These are phyloP conservation scores for Achatina immaculata DNA, from an alignment of 1,140 invertebrate species.

Conservation along the genomic window DNA sequence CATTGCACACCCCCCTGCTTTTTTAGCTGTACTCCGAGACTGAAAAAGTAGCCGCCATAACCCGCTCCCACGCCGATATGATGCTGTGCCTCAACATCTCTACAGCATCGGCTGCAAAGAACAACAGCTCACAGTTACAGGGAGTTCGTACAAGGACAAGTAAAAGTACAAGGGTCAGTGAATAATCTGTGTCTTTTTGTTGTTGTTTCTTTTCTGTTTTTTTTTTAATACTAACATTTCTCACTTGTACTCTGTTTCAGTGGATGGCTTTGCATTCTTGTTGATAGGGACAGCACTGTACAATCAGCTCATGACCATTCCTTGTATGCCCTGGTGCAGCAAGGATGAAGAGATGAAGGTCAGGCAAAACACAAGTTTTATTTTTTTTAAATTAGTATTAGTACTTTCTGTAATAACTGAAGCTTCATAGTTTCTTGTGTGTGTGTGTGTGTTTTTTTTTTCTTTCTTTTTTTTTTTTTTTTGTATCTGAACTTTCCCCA, in stretches of 20 bases:
- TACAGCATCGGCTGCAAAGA: no score
- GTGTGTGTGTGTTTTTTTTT: no score
- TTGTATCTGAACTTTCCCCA: no score
- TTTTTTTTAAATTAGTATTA: not conserved
- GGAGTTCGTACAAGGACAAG: no score
- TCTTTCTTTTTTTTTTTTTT: no score
- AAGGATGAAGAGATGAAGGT: slow-evolving; percentile 25
- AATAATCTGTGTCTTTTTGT: not conserved
- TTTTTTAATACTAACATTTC: not conserved
- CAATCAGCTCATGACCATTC: slow-evolving; percentile 61
- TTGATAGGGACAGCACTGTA: slow-evolving; percentile 67
- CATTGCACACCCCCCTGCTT: no score
- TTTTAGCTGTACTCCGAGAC: no score
- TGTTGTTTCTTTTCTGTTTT: not conserved
- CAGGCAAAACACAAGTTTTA: not conserved
- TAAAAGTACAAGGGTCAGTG: not conserved
- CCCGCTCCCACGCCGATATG: no score
- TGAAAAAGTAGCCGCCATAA: no score
- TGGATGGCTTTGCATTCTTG: slow-evolving; percentile 67
- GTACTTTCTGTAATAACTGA: not conserved
- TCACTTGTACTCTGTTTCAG: slow-evolving; percentile 41
- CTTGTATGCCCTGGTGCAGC: slow-evolving; percentile 57
- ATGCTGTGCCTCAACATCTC: no score
- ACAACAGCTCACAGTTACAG: no score
- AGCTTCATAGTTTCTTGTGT: no score